A percentile compares a stretch with the other conserved stretches of the same genome.
These are phyloP conservation scores for Drosophila sordidula DNA, from an alignment of 2,888 invertebrate species.

Conservation along the genomic window DNA sequence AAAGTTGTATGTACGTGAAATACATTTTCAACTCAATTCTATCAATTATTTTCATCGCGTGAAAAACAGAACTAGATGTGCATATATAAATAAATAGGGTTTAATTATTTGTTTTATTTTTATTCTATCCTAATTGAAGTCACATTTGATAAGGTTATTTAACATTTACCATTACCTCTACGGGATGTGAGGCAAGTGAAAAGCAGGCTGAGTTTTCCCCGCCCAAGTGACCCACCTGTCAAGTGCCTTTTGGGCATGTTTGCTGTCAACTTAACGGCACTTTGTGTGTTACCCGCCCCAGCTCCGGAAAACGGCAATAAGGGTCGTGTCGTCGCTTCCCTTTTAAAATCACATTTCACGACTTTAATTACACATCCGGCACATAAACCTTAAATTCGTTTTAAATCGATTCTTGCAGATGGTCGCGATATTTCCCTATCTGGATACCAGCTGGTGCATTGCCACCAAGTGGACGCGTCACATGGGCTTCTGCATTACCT, in stretches of 20 bases:
- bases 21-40: too few species aligned
- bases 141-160: too few species aligned
- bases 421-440: constrained; percentile 95
- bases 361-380: constrained; percentile 14
- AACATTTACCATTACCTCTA: too few species aligned
- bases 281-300: constrained; percentile 23
- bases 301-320: background rate
- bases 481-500: constrained; percentile 96
- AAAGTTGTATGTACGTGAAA: too few species aligned
- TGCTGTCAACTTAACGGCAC: constrained; percentile 49
- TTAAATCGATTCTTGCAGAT: constrained; percentile 87
- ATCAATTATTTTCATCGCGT: too few species aligned
- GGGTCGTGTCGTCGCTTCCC: constrained; percentile 1
- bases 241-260: constrained; percentile 44
- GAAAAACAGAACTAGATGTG: too few species aligned
- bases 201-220: background rate
- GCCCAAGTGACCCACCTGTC: constrained; percentile 29
- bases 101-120: too few species aligned
- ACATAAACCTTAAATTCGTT: constrained; percentile 1
- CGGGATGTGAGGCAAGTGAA: too few species aligned
- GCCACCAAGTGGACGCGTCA: constrained; percentile 97
- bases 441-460: constrained; percentile 93
- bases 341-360: constrained; percentile 11
- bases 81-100: too few species aligned
- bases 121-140: too few species aligned